Evolutionary conservation across 1,140 invertebrate species (phyloP).

Genomic region (Tetramorium simillimum): DNA sequence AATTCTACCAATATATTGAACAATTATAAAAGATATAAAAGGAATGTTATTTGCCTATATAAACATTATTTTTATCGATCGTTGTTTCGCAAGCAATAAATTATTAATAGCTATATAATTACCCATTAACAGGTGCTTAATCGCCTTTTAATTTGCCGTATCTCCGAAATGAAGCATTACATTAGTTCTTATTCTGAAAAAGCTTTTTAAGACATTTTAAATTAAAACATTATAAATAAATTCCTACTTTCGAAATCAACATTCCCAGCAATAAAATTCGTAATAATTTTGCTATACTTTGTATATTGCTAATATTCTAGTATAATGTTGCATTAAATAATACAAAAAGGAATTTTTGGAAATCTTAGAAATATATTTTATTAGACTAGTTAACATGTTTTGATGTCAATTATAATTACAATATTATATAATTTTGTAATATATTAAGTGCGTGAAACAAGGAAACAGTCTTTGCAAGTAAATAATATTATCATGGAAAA

Average conservation of each 20-base stretch:
- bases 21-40: too few species aligned
- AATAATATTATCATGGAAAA: background rate
- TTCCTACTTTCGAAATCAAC: background rate
- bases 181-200: background rate
- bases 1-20: background rate
- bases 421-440: constrained; percentile 21
- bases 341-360: background rate
- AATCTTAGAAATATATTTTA: constrained; percentile 67
- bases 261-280: background rate
- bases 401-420: constrained; percentile 60
- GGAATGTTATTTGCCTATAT: background rate
- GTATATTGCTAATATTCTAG: background rate
- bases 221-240: background rate
- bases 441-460: background rate
- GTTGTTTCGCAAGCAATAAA: background rate
- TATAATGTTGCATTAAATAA: background rate
- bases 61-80: background rate
- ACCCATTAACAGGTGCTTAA: background rate
- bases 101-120: background rate
- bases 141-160: background rate
- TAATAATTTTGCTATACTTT: background rate
- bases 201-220: background rate
- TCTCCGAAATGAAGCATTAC: background rate
- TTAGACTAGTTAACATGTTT: constrained; percentile 71
- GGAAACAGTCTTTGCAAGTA: background rate